Evolutionary conservation across 2,113 vertebrate species (phyloP), one percentile per base, ranked within the genome.

Genomic region (Eupsittula cactorum): DNA sequence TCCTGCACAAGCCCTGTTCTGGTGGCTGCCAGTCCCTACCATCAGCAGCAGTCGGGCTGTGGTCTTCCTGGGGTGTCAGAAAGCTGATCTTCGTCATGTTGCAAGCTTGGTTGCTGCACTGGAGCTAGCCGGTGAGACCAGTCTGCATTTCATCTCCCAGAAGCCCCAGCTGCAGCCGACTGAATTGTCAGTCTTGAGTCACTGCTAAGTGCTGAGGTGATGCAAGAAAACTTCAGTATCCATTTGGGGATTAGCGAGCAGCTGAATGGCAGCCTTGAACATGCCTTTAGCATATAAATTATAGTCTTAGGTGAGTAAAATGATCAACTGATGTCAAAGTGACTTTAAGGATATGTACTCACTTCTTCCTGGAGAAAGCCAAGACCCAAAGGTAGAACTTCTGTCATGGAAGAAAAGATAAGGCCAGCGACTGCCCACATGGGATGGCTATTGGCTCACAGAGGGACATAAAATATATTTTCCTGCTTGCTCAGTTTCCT

Each of bases 221-320:
- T 79, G 47, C 18, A 31, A 57, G 64, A 42, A 92, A 86, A 70
- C 24, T 86, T 94, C 31, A 67, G 44, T 52, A 62, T 15, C 6
- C 11, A 0, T 42, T 0, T 88, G 29, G 47, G 42, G 33, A 86
- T 57, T 65, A 1, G 0, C 42, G 65, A 53, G 52, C 42, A 87
- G 78, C 20, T 94, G 88, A 86, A 74, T 68, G 50, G 65, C 74
- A 92, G 73, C 83, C 86, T 73, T 82, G 95, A 76, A 49, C 20
- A n/a, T 46, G 15, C 31, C 3, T 9, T 81, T 93, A 64, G 69
- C 69, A 73, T 92, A 78, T 82, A 55, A 92, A 92, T 82, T 8
- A 49, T 46, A 49, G 57, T 76, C 47, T 79, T 64, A 55, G 62
- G 41, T 76, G 42, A 65, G 80, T 2, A 79, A 92, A 84, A 79